phyloP scores from a whole-genome alignment of 92 coral and sea anemone genomes.

The Porites evermanni region DNA sequence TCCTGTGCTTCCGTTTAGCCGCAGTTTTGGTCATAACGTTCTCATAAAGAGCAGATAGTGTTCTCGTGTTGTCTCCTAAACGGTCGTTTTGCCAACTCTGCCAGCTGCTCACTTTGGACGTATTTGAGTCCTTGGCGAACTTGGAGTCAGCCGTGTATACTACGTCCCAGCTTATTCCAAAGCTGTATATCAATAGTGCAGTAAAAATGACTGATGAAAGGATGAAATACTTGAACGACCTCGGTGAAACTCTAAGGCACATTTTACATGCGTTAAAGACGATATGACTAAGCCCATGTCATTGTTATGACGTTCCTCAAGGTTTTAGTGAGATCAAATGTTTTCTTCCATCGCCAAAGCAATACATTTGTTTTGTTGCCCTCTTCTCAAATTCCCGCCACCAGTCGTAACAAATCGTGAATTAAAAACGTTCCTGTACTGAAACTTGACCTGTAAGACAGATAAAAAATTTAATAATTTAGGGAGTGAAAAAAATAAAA shows the following conservation, averaged over 20 bases:
- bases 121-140: background rate
- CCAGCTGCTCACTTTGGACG: background rate
- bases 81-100: background rate
- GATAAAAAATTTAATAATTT: too few relatives aligned
- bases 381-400: too few relatives aligned
- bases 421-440: too few relatives aligned
- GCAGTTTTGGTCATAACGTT: background rate
- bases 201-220: background rate
- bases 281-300: background rate
- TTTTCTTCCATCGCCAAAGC: too few relatives aligned
- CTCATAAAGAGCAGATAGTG: background rate
- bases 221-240: background rate
- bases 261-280: background rate
- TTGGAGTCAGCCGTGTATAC: background rate
- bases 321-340: too few relatives aligned
- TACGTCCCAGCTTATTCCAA: background rate
- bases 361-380: too few relatives aligned
- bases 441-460: too few relatives aligned
- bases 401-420: too few relatives aligned
- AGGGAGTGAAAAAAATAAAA: too few relatives aligned
- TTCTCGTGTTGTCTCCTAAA: background rate
- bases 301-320: too few relatives aligned
- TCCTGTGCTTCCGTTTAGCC: background rate
- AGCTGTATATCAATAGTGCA: background rate
- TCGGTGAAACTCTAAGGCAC: background rate